These are phyloP conservation scores for Notodonta dromedarius DNA, from an alignment of 2,888 invertebrate species.

Conservation along the genomic window DNA sequence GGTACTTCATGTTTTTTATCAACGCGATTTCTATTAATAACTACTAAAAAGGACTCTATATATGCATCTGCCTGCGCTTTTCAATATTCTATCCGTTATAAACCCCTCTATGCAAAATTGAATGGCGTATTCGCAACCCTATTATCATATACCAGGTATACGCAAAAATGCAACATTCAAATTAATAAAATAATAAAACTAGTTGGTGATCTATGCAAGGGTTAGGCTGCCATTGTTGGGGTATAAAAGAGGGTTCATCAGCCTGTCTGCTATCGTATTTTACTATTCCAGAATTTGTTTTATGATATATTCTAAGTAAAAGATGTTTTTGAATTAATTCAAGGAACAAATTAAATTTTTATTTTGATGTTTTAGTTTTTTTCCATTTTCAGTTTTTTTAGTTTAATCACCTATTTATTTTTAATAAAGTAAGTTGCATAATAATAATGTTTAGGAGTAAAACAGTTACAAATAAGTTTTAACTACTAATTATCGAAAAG, in stretches of 20 bases:
- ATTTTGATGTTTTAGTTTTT: too few relatives aligned
- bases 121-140: conserved; percentile 63
- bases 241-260: conserved; percentile 36
- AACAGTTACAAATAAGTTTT: not conserved
- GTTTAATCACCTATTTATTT: too few relatives aligned
- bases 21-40: conserved; percentile 20
- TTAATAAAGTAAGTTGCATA: too few relatives aligned
- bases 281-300: not conserved
- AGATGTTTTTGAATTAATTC: too few relatives aligned
- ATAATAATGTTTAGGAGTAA: not conserved
- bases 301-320: too few relatives aligned
- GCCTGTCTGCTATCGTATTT: conserved; percentile 22
- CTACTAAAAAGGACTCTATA: conserved; percentile 27
- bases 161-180: conserved; percentile 81
- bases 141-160: conserved; percentile 79
- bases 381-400: too few relatives aligned
- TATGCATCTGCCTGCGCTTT: conserved; percentile 52
- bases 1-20: conserved; percentile 16
- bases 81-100: conserved; percentile 57
- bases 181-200: conserved; percentile 80
- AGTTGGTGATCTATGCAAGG: conserved; percentile 67
- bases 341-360: too few relatives aligned
- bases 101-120: conserved; percentile 79
- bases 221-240: conserved; percentile 59
- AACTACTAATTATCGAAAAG: not conserved